phyloP scores from a whole-genome alignment of 2,888 invertebrate genomes.

The Morpho helenor region DNA sequence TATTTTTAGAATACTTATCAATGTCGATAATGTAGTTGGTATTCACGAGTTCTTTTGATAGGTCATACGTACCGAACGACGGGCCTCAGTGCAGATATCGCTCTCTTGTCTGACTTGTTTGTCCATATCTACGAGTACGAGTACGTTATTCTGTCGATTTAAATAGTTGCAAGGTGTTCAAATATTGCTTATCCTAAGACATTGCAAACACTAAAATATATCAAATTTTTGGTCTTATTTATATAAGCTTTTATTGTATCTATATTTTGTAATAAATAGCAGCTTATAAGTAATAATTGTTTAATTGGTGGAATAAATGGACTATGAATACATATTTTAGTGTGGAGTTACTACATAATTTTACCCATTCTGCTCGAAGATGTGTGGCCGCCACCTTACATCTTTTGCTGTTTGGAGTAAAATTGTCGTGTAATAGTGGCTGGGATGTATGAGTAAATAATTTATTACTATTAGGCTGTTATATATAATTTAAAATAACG shows the following conservation, averaged over 20 bases:
- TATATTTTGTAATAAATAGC: neutral
- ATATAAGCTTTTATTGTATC: neutral
- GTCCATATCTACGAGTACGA: constrained; percentile 14
- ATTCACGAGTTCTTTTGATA: constrained; percentile 34
- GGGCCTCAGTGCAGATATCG: constrained; percentile 44
- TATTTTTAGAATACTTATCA: constrained; percentile 57
- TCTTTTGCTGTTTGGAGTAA: constrained; percentile 40
- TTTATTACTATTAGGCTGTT: constrained; percentile 12
- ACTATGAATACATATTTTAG: constrained; percentile 11
- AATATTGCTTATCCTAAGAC: too few species aligned
- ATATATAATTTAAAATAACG: neutral
- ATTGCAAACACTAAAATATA: too few species aligned
- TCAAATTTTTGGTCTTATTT: too few species aligned
- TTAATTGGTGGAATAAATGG: constrained; percentile 2
- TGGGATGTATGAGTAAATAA: neutral
- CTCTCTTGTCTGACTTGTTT: constrained; percentile 27
- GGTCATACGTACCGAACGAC: constrained; percentile 36
- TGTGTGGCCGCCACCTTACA: constrained; percentile 72
- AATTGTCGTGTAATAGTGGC: constrained; percentile 23
- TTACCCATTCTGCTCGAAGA: constrained; percentile 43
- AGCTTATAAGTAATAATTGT: constrained; percentile 8
- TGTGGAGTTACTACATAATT: constrained; percentile 33
- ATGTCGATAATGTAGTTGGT: constrained; percentile 51
- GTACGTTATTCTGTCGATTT: neutral
- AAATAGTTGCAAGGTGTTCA: neutral